These are phyloP conservation scores for Arctia plantaginis DNA, from an alignment of 2,888 invertebrate genomes.

Conservation along the genomic window DNA sequence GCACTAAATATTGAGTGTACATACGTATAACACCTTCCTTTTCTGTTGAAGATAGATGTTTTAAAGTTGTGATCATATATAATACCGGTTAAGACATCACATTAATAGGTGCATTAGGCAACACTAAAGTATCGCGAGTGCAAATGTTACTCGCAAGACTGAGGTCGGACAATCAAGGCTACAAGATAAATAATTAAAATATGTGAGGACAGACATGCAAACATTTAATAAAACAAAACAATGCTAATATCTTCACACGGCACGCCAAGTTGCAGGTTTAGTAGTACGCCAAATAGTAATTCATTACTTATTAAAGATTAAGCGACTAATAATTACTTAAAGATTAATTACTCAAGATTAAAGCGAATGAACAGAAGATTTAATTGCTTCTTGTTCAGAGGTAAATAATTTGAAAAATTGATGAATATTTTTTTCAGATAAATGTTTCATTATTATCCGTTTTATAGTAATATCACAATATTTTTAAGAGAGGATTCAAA, in stretches of 20 bases:
- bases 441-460: not conserved
- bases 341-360: too few relatives aligned
- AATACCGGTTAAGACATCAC: not conserved
- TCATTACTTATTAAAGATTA: too few relatives aligned
- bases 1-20: not conserved
- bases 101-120: conserved; percentile 36
- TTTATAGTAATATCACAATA: not conserved
- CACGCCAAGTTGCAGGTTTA: not conserved
- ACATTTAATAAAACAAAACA: conserved; percentile 12
- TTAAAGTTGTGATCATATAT: not conserved
- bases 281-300: not conserved
- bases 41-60: not conserved
- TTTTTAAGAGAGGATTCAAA: not conserved
- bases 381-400: not conserved
- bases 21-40: too few relatives aligned
- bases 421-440: not conserved
- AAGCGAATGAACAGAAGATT: too few relatives aligned
- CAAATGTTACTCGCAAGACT: conserved; percentile 30
- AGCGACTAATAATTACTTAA: too few relatives aligned
- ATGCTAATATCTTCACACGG: conserved; percentile 26
- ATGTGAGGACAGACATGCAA: conserved; percentile 11
- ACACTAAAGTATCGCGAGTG: conserved; percentile 34
- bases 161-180: conserved; percentile 44
- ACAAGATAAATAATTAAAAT: conserved; percentile 25
- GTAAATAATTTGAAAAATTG: not conserved